Percentiles rank a stretch among this genome's conserved stretches.
Conservation (phyloP, 2,113 vertebrate species). For the Mastomys natalensis region DNA sequence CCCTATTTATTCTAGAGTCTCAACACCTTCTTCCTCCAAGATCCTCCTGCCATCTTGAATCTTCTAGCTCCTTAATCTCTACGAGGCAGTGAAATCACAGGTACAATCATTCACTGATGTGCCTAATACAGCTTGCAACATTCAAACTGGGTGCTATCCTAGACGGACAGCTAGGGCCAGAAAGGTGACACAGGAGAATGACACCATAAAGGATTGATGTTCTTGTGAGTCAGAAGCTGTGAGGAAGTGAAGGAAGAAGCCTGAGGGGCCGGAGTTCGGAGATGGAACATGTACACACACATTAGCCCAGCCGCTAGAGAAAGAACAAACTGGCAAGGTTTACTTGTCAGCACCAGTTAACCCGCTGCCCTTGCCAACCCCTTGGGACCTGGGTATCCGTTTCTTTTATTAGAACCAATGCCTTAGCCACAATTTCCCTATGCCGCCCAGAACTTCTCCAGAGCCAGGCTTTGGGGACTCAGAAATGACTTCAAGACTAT, state of each 20-base stretch:
- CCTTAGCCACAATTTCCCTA: not conserved
- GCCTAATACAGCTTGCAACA: not conserved
- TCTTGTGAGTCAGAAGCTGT: conserved; percentile 59
- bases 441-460: not conserved
- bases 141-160: not conserved
- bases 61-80: not conserved
- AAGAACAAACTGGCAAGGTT: not conserved
- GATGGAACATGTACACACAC: not conserved
- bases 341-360: not conserved
- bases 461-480: not conserved
- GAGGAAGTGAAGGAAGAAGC: not conserved
- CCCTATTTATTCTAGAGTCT: not conserved
- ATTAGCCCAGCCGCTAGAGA: not conserved
- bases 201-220: not conserved
- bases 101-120: not conserved
- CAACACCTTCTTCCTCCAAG: not conserved
- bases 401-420: not conserved
- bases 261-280: conserved; percentile 19
- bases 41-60: not conserved
- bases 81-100: not conserved
- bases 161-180: not conserved
- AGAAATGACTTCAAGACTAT: not conserved
- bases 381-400: not conserved
- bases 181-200: not conserved
- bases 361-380: not conserved